phyloP scores from a whole-genome alignment of 2,113 vertebrate species.

The Symphodus melops region DNA sequence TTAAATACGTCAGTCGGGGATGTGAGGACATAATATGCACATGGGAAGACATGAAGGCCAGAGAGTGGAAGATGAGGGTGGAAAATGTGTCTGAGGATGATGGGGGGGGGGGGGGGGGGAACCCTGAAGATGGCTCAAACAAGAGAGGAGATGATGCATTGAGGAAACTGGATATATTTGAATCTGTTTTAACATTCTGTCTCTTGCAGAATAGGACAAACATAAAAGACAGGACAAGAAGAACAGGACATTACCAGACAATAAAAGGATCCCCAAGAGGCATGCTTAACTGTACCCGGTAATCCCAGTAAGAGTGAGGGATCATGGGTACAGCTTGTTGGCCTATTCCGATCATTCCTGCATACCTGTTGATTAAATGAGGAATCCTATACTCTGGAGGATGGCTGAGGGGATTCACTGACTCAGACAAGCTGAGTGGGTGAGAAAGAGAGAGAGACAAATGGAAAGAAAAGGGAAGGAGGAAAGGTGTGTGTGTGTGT shows the following conservation, averaged over 20 bases:
- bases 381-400: constrained; percentile 55
- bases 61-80: not conserved
- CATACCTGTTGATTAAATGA: constrained; percentile 75
- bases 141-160: not conserved
- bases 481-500: not conserved
- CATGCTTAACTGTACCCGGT: constrained; percentile 36
- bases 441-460: constrained; percentile 33
- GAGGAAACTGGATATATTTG: not conserved
- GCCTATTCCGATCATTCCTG: constrained; percentile 64
- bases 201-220: not conserved
- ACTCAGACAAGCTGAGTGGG: constrained; percentile 49
- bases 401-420: constrained; percentile 58
- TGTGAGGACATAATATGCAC: constrained; percentile 17
- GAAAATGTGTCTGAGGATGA: too few relatives aligned
- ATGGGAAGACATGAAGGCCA: constrained; percentile 17
- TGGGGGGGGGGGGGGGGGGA: not conserved
- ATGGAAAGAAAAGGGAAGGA: constrained; percentile 40
- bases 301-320: constrained; percentile 58
- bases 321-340: constrained; percentile 67
- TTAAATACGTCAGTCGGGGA: constrained; percentile 53
- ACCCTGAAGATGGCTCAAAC: not conserved
- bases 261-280: constrained; percentile 8
- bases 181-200: not conserved
- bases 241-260: constrained; percentile 5
- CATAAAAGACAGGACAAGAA: not conserved